phyloP scores from a whole-genome alignment of 2,888 invertebrate genomes.

The Hypselothyrea guttata region DNA sequence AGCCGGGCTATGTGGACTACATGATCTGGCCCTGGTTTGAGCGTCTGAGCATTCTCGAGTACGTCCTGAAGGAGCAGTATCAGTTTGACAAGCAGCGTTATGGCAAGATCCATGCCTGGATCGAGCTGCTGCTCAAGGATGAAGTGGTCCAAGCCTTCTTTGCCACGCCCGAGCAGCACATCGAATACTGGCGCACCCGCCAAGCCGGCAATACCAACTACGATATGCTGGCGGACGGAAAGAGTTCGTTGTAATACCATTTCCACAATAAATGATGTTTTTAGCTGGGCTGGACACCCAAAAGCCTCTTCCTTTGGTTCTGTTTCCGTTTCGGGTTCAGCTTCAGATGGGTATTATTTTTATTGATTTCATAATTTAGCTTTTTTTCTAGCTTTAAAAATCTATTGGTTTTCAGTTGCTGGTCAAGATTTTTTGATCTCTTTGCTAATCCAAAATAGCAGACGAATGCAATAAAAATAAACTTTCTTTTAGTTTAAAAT shows the following conservation, averaged over 20 bases:
- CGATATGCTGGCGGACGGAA: conserved; percentile 50
- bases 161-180: conserved; percentile 87
- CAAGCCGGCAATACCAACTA: conserved; percentile 86
- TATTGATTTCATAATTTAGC: too few relatives aligned
- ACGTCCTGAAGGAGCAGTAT: conserved; percentile 84
- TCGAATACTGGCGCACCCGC: conserved; percentile 87
- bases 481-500: too few relatives aligned
- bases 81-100: conserved; percentile 52
- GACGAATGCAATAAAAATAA: too few relatives aligned
- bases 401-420: too few relatives aligned
- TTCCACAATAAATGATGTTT: too few relatives aligned
- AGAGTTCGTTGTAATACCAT: not conserved
- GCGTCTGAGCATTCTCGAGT: conserved; percentile 83
- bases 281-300: too few relatives aligned
- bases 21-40: conserved; percentile 95
- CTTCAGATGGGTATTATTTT: too few relatives aligned
- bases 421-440: too few relatives aligned
- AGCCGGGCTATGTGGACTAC: conserved; percentile 90
- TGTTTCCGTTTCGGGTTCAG: too few relatives aligned
- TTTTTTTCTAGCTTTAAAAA: too few relatives aligned
- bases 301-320: too few relatives aligned
- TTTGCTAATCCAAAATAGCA: too few relatives aligned
- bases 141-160: conserved; percentile 87
- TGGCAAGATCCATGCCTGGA: conserved; percentile 33
- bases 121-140: conserved; percentile 85